Conservation (phyloP, 2,797 vertebrate genomes). For the Eulemur coronatus region DNA sequence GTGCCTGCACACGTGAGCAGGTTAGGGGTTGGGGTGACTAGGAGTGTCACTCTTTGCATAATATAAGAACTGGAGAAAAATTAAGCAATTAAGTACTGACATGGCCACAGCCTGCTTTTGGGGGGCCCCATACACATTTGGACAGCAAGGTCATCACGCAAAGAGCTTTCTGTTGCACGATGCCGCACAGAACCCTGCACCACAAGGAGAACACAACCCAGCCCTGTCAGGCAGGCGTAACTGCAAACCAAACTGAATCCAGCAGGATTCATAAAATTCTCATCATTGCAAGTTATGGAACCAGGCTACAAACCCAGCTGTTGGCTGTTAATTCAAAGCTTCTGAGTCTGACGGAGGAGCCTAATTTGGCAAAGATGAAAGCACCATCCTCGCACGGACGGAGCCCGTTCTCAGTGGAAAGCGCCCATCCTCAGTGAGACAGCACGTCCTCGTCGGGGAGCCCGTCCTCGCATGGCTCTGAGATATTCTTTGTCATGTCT, state of each 20-base stretch:
- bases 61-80: background rate
- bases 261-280: no score
- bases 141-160: rapidly evolving
- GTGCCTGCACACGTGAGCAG: background rate
- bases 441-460: background rate
- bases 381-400: rapidly evolving
- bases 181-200: rapidly evolving
- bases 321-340: no score
- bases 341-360: background rate
- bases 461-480: background rate
- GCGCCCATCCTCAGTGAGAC: background rate
- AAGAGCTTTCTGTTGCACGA: rapidly evolving
- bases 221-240: no score
- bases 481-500: background rate
- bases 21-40: background rate
- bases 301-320: background rate
- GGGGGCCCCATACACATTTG: rapidly evolving
- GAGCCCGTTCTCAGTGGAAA: background rate
- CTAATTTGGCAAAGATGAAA: background rate
- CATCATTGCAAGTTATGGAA: background rate
- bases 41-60: rapidly evolving
- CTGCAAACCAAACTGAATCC: background rate
- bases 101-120: background rate
- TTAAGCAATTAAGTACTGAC: rapidly evolving
- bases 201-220: background rate